Evolutionary conservation across 2,113 vertebrate species (phyloP).

Genomic region (Colossoma macropomum): DNA sequence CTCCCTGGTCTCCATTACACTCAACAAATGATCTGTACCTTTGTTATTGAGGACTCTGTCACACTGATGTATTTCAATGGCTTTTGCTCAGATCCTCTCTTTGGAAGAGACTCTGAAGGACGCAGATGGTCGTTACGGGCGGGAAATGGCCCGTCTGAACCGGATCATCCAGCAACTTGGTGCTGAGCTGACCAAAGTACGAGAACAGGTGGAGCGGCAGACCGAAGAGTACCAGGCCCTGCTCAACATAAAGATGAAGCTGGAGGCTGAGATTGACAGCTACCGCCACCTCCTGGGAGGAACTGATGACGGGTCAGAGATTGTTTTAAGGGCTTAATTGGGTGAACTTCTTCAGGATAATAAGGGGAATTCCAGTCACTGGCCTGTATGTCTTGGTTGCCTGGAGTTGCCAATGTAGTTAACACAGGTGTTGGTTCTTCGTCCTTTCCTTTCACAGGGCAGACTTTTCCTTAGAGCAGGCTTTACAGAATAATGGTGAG

Average conservation of each 20-base stretch:
- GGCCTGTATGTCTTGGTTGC: neutral
- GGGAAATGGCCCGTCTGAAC: conserved; percentile 60
- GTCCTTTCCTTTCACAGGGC: conserved; percentile 65
- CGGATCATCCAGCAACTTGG: conserved; percentile 59
- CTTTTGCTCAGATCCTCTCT: conserved; percentile 64
- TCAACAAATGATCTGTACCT: neutral
- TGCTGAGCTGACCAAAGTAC: conserved; percentile 69
- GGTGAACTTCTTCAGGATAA: neutral
- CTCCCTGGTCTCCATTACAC: neutral
- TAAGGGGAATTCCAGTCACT: neutral
- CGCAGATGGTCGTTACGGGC: conserved; percentile 56
- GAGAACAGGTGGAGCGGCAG: conserved; percentile 70
- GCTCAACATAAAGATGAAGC: conserved; percentile 78
- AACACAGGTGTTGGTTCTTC: conserved; percentile 24
- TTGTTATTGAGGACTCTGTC: neutral
- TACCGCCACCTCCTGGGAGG: conserved; percentile 72
- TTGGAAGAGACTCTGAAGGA: conserved; percentile 68
- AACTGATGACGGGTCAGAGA: conserved; percentile 54
- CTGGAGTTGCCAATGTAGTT: neutral
- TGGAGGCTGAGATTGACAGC: conserved; percentile 75
- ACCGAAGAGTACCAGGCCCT: conserved; percentile 70
- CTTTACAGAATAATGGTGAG: conserved; percentile 60
- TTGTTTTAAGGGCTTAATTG: conserved; percentile 46
- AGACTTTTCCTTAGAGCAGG: conserved; percentile 64
- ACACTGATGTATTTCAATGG: neutral